Evolutionary conservation across 2,113 vertebrate species (phyloP), one percentile per base, ranked within the genome.

Genomic region (Neodontobutis hainanensis): DNA sequence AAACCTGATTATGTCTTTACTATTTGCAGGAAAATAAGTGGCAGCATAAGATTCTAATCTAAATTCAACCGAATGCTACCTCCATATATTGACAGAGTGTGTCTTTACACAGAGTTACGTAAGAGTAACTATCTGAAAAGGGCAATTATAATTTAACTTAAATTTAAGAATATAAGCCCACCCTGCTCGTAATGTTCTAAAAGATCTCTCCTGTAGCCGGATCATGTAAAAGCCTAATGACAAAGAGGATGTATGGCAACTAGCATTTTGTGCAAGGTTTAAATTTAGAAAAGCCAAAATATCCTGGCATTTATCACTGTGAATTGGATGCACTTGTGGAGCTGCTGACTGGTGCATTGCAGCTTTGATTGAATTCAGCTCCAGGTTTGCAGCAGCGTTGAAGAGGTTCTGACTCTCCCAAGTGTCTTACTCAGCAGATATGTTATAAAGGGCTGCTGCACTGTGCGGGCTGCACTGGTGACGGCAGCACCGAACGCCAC

Each of bases 401-500:
- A 76, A 53, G 50, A 42, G 77, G 75, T 61, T 74, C 80, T 60
- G 68, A 82, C 58, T 80, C 68, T 61, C 73, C 69, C 40, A 85
- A 88, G 72, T 63, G 59, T 75, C 82, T 79, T 73, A 82, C 80
- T 91, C 89, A 90, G 90, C 87, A 90, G 58, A 89, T 86, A 70
- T 49, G 71, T 75, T 72, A 47, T 56, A 50, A 80, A 78, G 77
- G 84, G 70, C 64, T 27, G 61, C 60, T 67, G 68, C 77, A 78
- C 73, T 61, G 15, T 63, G 65, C 70, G 72, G 78, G 61, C 68
- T 65, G 73, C 68, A 60, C 11, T 44, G 57, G 72, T 72, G 65
- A 77, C 43, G 68, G 62, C 65, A 60, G 61, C 64, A 70, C 73
- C 71, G 61, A 66, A 77, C 63, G 69, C 65, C 74, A 57, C 42